phyloP scores from a whole-genome alignment of 2,797 vertebrate species.

The Tinamus major region DNA sequence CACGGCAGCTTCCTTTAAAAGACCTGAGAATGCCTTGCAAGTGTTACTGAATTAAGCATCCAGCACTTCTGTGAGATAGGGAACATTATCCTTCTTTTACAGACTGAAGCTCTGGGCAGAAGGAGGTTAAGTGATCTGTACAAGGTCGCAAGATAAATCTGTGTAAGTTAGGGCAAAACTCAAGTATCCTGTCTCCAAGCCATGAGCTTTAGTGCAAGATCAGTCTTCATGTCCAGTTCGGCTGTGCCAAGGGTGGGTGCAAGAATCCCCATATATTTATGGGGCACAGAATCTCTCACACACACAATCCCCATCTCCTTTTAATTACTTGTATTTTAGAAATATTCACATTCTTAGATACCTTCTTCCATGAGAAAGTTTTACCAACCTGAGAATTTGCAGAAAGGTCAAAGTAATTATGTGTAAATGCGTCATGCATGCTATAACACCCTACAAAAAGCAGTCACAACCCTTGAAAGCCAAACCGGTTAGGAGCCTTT shows the following conservation, averaged over 20 bases:
- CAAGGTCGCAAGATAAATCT: slow-evolving; percentile 65
- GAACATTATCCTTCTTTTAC: slow-evolving; percentile 26
- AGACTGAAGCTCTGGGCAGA: slow-evolving; percentile 26
- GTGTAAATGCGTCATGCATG: not conserved
- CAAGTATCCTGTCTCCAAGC: slow-evolving; percentile 36
- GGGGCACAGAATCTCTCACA: not conserved
- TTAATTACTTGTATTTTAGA: slow-evolving; percentile 15
- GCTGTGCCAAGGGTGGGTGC: not conserved
- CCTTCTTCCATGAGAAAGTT: slow-evolving; percentile 1
- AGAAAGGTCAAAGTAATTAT: slow-evolving; percentile 62
- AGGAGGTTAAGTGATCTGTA: slow-evolving; percentile 65
- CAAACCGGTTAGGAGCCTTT: not conserved
- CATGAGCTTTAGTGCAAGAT: not conserved
- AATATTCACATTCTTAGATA: not conserved
- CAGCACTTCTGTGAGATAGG: not conserved
- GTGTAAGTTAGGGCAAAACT: slow-evolving; percentile 37
- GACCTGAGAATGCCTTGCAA: slow-evolving; percentile 42
- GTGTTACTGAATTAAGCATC: slow-evolving; percentile 56
- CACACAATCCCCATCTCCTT: not conserved
- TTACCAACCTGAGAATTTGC: not conserved
- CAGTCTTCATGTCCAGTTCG: not conserved
- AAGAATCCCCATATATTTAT: not conserved
- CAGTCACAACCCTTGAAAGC: not conserved
- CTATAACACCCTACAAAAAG: not conserved
- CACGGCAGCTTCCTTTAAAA: not conserved